Base-by-base conservation (phyloP, 2,797 vertebrate genomes). In the Phyllotis vaccarum region DNA sequence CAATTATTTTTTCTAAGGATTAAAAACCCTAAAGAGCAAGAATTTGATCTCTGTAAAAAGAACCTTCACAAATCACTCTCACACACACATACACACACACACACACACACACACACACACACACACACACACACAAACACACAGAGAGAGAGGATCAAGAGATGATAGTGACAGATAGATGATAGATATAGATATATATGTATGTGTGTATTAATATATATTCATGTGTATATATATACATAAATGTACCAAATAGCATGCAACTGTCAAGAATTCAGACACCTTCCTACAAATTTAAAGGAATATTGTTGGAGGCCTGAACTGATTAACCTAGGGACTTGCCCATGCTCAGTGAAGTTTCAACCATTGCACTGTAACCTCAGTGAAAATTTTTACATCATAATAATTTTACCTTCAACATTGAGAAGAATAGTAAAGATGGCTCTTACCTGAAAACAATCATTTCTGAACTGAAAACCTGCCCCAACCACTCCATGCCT, bases 41-140 rank as follows among this genome's bases (percentile, higher is more conserved):
- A 78, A 72, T 68, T 86, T 89, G 22, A 86, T n/a, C 31, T 93
- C 29, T 72, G 29, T 62, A n/a, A 27, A 76, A 92, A 68, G 24
- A 62, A 81, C 37, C 43, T 82, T 29, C 85, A 29, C 22, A 72
- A 52, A 89, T 40, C 62, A 31, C 3, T 52, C 49, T 52, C 54
- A 16, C 54, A 54, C 54, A 56, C 14, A 56, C 16, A 56, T 17
- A 56, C 54, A 24, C 58, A 60, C 58, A 58, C 58, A 58, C 58
- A 58, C 21, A 58, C 58, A 58, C 58, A 60, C 21, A 24, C 64
- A n/a, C n/a, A n/a, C 24, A 29, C 29, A 29, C 60, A 29, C 27
- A 12, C 13, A 31, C 21, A 29, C 11, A 66, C 13, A 66, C 14
- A 68, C 31, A n/a, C 14, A n/a, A 2, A 60, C 3, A n/a, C n/a